Conservation (phyloP, 2,888 invertebrate species). For the Carpatolechia fugitivella region DNA sequence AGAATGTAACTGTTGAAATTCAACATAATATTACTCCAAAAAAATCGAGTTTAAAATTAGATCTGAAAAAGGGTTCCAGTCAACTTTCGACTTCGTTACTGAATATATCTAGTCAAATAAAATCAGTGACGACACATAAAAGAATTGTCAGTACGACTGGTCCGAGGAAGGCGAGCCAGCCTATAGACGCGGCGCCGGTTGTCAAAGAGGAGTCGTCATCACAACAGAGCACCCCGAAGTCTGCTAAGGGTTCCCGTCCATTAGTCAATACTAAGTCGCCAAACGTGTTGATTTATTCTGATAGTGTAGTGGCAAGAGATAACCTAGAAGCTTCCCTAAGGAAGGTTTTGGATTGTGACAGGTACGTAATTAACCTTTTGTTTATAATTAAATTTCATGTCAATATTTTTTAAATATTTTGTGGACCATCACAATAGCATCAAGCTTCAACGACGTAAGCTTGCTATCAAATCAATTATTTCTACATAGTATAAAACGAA, state of each 20-base stretch:
- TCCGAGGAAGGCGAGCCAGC: conserved; percentile 56
- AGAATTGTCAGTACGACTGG: conserved; percentile 67
- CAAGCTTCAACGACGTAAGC: no score
- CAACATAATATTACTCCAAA: conserved; percentile 73
- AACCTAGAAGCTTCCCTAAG: conserved; percentile 85
- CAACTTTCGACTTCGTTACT: conserved; percentile 64
- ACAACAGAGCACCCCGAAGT: conserved; percentile 57
- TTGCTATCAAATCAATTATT: no score
- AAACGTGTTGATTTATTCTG: conserved; percentile 90
- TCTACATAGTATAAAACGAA: background rate
- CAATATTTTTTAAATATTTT: no score
- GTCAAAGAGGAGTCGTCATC: conserved; percentile 54
- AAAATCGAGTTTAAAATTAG: conserved; percentile 68
- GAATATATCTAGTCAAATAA: conserved; percentile 74
- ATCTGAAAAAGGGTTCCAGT: conserved; percentile 69
- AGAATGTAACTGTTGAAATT: conserved; percentile 73
- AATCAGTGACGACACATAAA: conserved; percentile 72
- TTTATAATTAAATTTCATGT: no score
- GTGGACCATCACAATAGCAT: no score
- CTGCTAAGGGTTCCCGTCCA: conserved; percentile 72
- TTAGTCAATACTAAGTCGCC: conserved; percentile 84
- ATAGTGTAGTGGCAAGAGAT: conserved; percentile 85
- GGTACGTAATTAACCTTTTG: conserved; percentile 76
- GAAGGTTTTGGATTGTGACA: conserved; percentile 84
- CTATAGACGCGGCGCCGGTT: conserved; percentile 45